Evolutionary conservation across 2,888 invertebrate species (phyloP).

Genomic region (Alviniconcha strummeri): DNA sequence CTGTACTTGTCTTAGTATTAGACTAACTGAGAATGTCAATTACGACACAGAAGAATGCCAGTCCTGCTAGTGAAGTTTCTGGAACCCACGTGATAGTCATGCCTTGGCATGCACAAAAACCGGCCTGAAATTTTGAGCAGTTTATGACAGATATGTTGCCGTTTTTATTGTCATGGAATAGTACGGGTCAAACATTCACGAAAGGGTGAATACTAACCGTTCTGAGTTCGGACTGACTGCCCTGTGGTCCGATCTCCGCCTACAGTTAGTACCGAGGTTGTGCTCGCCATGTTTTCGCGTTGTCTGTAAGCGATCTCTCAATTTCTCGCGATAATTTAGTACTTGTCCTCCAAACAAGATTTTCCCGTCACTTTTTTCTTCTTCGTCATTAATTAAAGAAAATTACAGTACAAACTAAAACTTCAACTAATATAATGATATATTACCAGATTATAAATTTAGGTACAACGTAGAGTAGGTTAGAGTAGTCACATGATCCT

Average conservation of each 20-base stretch:
- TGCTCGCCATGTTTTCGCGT: slow-evolving; percentile 67
- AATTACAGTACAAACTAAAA: not conserved
- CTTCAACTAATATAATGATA: not conserved
- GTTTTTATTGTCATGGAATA: not conserved
- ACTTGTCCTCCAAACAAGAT: too few species aligned
- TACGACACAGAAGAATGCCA: too few species aligned
- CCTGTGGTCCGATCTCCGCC: slow-evolving; percentile 91
- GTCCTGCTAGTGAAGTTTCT: slow-evolving; percentile 29
- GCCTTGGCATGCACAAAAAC: slow-evolving; percentile 13
- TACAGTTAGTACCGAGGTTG: slow-evolving; percentile 72
- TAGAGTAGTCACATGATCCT: too few species aligned
- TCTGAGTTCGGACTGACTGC: slow-evolving; percentile 94
- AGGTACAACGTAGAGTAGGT: not conserved
- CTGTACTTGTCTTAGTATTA: too few species aligned
- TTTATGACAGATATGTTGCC: not conserved
- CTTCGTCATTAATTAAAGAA: not conserved
- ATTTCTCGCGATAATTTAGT: not conserved
- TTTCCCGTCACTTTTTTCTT: too few species aligned
- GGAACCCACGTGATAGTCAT: slow-evolving; percentile 30
- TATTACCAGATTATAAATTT: not conserved
- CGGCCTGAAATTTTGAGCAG: not conserved
- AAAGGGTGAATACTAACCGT: slow-evolving; percentile 82
- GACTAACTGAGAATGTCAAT: too few species aligned
- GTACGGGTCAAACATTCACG: not conserved
- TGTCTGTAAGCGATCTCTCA: slow-evolving; percentile 12